Base-by-base conservation (phyloP, 2,797 vertebrate species). In the Rallus crepitans region DNA sequence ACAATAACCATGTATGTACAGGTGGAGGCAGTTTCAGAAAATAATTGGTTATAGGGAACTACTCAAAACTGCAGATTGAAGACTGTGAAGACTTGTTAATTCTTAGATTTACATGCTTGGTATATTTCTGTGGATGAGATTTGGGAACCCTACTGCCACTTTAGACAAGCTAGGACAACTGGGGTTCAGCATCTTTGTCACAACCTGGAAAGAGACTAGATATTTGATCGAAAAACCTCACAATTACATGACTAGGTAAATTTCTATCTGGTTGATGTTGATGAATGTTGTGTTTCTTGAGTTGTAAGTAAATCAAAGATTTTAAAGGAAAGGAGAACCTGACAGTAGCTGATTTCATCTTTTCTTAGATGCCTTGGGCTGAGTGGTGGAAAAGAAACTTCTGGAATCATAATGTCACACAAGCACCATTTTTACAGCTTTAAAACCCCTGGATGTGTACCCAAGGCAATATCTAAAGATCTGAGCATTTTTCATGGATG, bases 131-230 rank as follows among this genome's bases (percentile, higher is more conserved):
- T 40, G 60, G 50, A 39, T 80, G 20, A 61, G 31, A 47, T 37
- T 55, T 59, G 68, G 87, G 27, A 7, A 77, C 1, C 15, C 35
- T 55, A 17, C 16, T 90, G 56, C 12, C 7, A 4, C 63, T 89
- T 72, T 30, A 45, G 52, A 81, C 11, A 42, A 66, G 33, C 6
- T 55, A 23, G 5, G 9, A 39, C 7, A 80, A 73, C 50, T 2
- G 3, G 60, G 7, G 4, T 31, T 82, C 33, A 47, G 15, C 0
- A 0, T 40, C 12, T 63, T n/a, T 3, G 1, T 37, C 23, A 40
- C 20, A 70, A 73, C 15, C 35, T 45, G 42, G 25, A 88, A 73
- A 7, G 2, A 60, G 9, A 30, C 48, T 28, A 55, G 37, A 56
- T 56, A 48, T 37, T 64, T 80, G 48, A 59, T 63, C 12, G 10